Base-by-base conservation (phyloP, 2,113 vertebrate genomes). In the Nothobranchius furzeri region DNA sequence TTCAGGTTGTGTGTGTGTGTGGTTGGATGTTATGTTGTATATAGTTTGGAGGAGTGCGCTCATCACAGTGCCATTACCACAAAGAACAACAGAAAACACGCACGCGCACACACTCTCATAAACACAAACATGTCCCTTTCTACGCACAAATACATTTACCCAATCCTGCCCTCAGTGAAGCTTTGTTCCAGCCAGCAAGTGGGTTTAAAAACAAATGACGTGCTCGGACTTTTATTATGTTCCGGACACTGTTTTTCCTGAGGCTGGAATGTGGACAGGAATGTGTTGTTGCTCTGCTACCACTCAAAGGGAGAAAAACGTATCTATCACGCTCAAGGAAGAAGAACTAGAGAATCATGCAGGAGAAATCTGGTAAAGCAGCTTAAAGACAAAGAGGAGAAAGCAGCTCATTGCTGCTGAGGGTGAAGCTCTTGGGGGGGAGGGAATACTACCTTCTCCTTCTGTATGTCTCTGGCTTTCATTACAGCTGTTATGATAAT, bases 201-300 rank as follows among this genome's bases (percentile, higher is more conserved):
- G 87, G 87, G 76, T 88, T 89, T 81, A 73, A 90, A 90, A 90
- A 89, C 85, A 90, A 85, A 90, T 88, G 85, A 90, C 88, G 84
- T 85, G 85, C 80, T 82, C 68, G 86, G 86, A 76, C 85, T 86
- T 90, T 90, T 91, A 90, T 89, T 91, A 85, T 90, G 90, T 90
- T 91, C 88, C 76, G 90, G 87, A 88, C 89, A 87, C 82, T 86
- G 88, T 90, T 91, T 91, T 90, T 87, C 87, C 88, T 78, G 78
- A 79, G 87, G 86, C 87, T 86, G 90, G 90, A 90, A 91, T 91
- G 90, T 37, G 80, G 80, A 83, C 83, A 91, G 90, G 90, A 91
- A 91, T 90, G 90, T 91, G 90, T 91, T 91, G 85, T 91, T 90
- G 86, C 83, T 84, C 90, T 88, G 85, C 73, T 69, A 68, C 80